phyloP scores from a whole-genome alignment of 2,113 vertebrate species.

The Alligator mississippiensis region DNA sequence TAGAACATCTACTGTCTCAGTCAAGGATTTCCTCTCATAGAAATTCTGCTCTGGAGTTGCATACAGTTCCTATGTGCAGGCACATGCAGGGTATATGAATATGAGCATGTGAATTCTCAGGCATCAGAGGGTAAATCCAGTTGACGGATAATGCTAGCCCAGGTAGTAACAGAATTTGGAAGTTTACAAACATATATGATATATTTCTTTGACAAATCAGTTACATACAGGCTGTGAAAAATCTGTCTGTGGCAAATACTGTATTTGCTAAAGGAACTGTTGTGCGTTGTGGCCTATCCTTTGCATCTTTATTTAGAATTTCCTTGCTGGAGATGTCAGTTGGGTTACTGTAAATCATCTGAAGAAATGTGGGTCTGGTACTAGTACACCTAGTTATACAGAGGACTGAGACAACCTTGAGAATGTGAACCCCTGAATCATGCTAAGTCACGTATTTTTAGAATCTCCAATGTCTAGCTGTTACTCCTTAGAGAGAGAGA shows the following conservation, averaged over 20 bases:
- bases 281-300: not conserved
- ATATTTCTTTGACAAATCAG: not conserved
- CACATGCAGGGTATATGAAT: not conserved
- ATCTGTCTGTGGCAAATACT: not conserved
- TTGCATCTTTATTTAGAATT: not conserved
- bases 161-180: not conserved
- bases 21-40: not conserved
- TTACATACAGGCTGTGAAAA: not conserved
- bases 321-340: not conserved
- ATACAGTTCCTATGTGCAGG: not conserved
- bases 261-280: not conserved
- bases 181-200: fast-evolving
- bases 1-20: not conserved
- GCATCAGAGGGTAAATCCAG: constrained; percentile 19
- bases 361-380: not conserved
- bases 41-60: not conserved
- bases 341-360: not conserved
- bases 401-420: not conserved
- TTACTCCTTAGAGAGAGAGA: not conserved
- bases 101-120: not conserved
- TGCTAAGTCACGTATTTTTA: not conserved
- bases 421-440: not conserved
- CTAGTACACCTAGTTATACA: not conserved
- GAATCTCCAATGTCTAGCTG: not conserved
- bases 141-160: not conserved